Percentiles rank a stretch among this genome's conserved stretches.
phyloP scores from a whole-genome alignment of 2,797 vertebrate genomes.

The Syngnathus rostellatus region DNA sequence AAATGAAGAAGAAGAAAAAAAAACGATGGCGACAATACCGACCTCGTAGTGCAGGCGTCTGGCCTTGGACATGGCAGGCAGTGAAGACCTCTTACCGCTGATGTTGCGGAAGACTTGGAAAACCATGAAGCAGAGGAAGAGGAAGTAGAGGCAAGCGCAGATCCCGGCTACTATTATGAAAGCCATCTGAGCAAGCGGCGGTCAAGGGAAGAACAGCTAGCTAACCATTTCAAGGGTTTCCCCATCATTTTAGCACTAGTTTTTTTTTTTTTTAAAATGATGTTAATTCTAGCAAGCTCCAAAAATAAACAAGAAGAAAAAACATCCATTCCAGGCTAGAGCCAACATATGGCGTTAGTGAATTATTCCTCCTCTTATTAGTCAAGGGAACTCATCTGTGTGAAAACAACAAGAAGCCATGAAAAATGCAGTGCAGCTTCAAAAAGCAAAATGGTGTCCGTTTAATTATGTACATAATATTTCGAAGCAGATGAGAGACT shows the following conservation, averaged over 20 bases:
- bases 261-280: too few relatives aligned
- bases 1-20: neutral
- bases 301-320: conserved; percentile 2
- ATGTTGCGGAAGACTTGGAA: conserved; percentile 97
- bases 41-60: conserved; percentile 94
- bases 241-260: too few relatives aligned
- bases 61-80: conserved; percentile 91
- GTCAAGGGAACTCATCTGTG: conserved; percentile 8
- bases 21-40: neutral
- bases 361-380: conserved; percentile 45
- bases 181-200: conserved; percentile 77
- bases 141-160: conserved; percentile 95
- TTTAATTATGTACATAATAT: neutral
- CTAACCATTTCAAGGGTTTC: too few relatives aligned
- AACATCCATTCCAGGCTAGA: conserved; percentile 9
- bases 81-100: conserved; percentile 83
- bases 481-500: neutral
- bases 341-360: conserved; percentile 35
- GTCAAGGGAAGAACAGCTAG: neutral
- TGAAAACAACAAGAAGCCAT: conserved; percentile 6
- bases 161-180: conserved; percentile 97
- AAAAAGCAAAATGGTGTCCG: neutral
- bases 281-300: conserved; percentile 16
- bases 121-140: conserved; percentile 98
- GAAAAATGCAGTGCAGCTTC: conserved; percentile 3